Evolutionary conservation across 2,113 vertebrate species (phyloP).

Genomic region (Limanda limanda): DNA sequence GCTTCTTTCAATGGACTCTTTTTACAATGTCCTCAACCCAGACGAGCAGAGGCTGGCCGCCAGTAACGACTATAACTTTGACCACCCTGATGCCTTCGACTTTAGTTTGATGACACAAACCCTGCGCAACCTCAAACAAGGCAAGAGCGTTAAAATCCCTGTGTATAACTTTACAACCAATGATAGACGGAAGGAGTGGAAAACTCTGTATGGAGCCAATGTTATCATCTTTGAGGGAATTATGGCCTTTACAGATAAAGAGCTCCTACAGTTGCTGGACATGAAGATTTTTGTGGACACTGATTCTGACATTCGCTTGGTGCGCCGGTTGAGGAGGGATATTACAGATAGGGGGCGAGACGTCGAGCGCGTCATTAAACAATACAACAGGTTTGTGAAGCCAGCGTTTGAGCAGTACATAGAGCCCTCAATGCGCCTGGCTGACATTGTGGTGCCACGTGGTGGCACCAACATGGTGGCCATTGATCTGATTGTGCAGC

Average conservation of each 20-base stretch:
- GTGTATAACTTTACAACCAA: slow-evolving; percentile 97
- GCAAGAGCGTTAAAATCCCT: slow-evolving; percentile 96
- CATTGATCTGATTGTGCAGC: slow-evolving; percentile 96
- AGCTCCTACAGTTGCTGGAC: slow-evolving; percentile 93
- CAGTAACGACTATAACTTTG: slow-evolving; percentile 95
- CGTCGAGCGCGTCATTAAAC: slow-evolving; percentile 96
- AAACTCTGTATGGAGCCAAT: slow-evolving; percentile 96
- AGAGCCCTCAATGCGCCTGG: slow-evolving; percentile 96
- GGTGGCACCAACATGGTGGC: slow-evolving; percentile 96
- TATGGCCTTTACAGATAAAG: slow-evolving; percentile 96
- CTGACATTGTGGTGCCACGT: slow-evolving; percentile 95
- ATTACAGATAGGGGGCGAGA: slow-evolving; percentile 93
- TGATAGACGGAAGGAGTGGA: slow-evolving; percentile 97
- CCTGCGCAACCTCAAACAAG: slow-evolving; percentile 95
- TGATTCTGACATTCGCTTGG: slow-evolving; percentile 94
- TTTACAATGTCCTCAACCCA: slow-evolving; percentile 90
- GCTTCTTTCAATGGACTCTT: slow-evolving; percentile 97
- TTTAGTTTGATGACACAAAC: slow-evolving; percentile 92
- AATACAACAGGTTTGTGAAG: slow-evolving; percentile 98
- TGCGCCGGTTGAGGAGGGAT: slow-evolving; percentile 92
- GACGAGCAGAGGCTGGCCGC: slow-evolving; percentile 91
- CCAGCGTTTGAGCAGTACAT: slow-evolving; percentile 98
- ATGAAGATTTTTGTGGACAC: slow-evolving; percentile 99
- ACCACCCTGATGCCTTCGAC: slow-evolving; percentile 97
- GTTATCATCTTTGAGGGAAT: slow-evolving; percentile 99